Evolutionary conservation across 2,113 vertebrate genomes (phyloP), one percentile per base, ranked within the genome.

Genomic region (Semnopithecus entellus): DNA sequence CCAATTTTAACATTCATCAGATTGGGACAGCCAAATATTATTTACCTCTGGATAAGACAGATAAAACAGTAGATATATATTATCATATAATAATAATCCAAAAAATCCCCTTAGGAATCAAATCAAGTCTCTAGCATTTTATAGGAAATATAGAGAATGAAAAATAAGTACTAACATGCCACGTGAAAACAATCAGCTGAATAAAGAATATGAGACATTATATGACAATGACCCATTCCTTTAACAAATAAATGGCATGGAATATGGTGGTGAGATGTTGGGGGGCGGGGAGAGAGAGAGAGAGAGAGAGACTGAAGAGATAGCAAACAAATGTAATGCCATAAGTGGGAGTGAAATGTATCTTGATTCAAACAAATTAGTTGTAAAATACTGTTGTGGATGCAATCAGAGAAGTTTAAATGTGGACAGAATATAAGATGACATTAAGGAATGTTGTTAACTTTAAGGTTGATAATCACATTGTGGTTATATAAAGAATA

Each of bases 241-340:
- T 81, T 57, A 57, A 81, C 6, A 38, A 38, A 81, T 81, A 55
- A 38, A 57, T 81, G 20, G 12, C 12, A 38, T 81, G 22, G 38
- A n/a, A 13, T 32, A 40, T 12, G 35, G 22, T 20, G 78, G 17
- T 22, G 45, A 40, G 50, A 50, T 59, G 9, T 59, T 59, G 57
- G 18, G 0, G 55, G 18, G 2, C 18, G 11, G 17, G 3, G 45
- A 2, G 52, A 18, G 52, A 1, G 4, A 17, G 50, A 16, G 16
- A 52, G 45, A 3, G 27, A 72, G 20, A 88, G 48, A 32, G 17
- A 75, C 11, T 38, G 38, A 17, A 38, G 61, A 43, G 6, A 23
- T n/a, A 43, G 61, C 18, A 55, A 59, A 43, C 22, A 55, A 18
- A 72, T 72, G 14, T 16, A 91, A 23, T 13, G 2, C 8, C 16